Percentiles rank a stretch among this genome's conserved stretches.
Conservation (phyloP, 2,797 vertebrate genomes). For the Artibeus jamaicensis region DNA sequence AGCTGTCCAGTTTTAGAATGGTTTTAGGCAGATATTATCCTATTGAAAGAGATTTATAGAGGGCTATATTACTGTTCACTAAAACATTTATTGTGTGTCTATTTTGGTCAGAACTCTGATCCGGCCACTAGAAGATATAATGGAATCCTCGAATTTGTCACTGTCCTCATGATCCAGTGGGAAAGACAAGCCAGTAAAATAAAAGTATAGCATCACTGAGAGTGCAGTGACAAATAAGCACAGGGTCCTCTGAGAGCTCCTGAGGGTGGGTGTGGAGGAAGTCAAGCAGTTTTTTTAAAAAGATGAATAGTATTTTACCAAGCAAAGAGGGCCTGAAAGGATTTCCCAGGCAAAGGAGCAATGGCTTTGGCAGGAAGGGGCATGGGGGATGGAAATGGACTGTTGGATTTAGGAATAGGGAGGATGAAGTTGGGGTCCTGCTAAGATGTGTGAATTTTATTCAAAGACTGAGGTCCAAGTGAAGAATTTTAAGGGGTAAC, state of each 20-base stretch:
- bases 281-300: neutral
- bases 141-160: neutral
- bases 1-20: neutral
- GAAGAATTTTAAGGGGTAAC: neutral
- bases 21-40: conserved; percentile 11
- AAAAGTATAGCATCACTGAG: neutral
- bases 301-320: neutral
- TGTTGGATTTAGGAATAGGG: neutral
- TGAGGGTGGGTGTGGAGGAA: neutral
- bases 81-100: neutral
- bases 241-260: neutral
- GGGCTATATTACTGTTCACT: neutral
- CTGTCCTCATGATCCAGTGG: neutral
- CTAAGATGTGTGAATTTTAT: conserved; percentile 28
- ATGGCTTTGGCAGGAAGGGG: neutral
- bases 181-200: neutral
- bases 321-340: neutral
- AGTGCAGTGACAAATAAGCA: neutral
- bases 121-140: neutral
- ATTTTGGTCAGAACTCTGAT: neutral
- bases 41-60: neutral
- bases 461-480: neutral
- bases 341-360: neutral
- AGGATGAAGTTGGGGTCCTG: neutral
- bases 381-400: neutral